Base-by-base conservation (phyloP, 2,797 vertebrate species). In the Myiotriccus ornatus region DNA sequence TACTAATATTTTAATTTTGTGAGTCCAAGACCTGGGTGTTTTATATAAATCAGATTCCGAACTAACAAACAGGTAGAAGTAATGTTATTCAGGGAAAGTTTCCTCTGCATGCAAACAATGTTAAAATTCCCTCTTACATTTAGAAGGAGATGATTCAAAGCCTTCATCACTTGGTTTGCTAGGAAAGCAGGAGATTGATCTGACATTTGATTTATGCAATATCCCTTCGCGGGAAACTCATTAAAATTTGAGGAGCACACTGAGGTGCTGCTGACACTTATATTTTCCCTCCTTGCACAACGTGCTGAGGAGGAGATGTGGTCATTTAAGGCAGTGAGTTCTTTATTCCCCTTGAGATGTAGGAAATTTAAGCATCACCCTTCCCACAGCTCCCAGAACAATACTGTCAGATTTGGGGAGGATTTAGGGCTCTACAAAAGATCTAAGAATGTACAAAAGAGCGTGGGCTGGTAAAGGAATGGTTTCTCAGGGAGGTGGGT, bases 331-430 rank as follows among this genome's bases (percentile, higher is more conserved):
- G 73, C 75, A 80, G 49, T 41, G 80, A 57, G 20, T 64, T 84
- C 78, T 77, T 84, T 90, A 79, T 84, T 91, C 44, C 35, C n/a
- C n/a, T 53, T 80, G 75, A 90, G 89, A 90, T 65, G 74, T 12
- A 47, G 23, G 52, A 73, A 63, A 59, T 69, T 78, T 85, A 93
- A 91, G 41, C 79, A 68, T 79, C 74, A 14, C 35, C 59, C 71
- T 93, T 84, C 87, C 94, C 80, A 89, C 89, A 20, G 64, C 53
- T n/a, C 35, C 73, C 89, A 49, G 63, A 95, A 94, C 43, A 95
- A 63, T 92, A 17, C 77, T 94, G 68, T 93, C 91, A 96, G 89
- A 63, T 84, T 32, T 86, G 76, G 74, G 93, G 77, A 91, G 65
- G 39, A 74, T 88, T 89, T 81, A 59, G 84, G 55, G 68, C 53